Base-by-base conservation (phyloP, 1,140 invertebrate species). In the Holcopasites calliopsidis region DNA sequence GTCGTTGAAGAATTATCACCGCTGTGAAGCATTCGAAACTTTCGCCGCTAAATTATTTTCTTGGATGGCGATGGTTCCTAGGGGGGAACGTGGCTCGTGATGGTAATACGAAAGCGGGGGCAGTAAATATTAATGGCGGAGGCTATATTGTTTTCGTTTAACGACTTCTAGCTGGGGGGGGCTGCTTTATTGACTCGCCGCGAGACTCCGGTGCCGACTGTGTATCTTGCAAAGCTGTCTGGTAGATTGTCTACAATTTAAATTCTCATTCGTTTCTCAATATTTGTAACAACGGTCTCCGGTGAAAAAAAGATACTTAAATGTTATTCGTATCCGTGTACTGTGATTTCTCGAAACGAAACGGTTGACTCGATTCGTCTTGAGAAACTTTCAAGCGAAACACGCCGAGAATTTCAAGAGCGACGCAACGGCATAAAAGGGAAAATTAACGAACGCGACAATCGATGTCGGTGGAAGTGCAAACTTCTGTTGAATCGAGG, bases 111-210 rank as follows among this genome's bases (percentile, higher is more conserved):
- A 5, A 23, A 4, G 21, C 13, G 3, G n/a, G 16, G 1, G 23
- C 18, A 7, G 18, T 64, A 64, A 64, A 64, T 64, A 64, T 64
- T 64, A 26, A 64, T 64, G 47, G 42, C n/a, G n/a, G n/a, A 31
- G n/a, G n/a, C 44, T 13, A 13, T n/a, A 8, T 44, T 35, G 28
- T 49, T 64, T 33, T 64, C 61, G 61, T 49, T 33, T 21, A 64
- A 64, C n/a, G n/a, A 33, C 28, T 23, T 21, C 42, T 28, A 33
- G n/a, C 31, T n/a, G n/a, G n/a, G n/a, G 3, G 16, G 10, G 16
- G 31, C 8, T 13, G 10, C 26, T 23, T 40, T 38, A 38, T 35
- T 49, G 47, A 31, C 7, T 0, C 13, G 21, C 16, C 16, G 18
- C 26, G 52, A 55, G n/a, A n/a, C n/a, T n/a, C n/a, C n/a, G n/a